Percentiles rank a stretch among this genome's conserved stretches.
These are phyloP conservation scores for Laterallus jamaicensis DNA, from an alignment of 2,113 vertebrate species.

Conservation along the genomic window DNA sequence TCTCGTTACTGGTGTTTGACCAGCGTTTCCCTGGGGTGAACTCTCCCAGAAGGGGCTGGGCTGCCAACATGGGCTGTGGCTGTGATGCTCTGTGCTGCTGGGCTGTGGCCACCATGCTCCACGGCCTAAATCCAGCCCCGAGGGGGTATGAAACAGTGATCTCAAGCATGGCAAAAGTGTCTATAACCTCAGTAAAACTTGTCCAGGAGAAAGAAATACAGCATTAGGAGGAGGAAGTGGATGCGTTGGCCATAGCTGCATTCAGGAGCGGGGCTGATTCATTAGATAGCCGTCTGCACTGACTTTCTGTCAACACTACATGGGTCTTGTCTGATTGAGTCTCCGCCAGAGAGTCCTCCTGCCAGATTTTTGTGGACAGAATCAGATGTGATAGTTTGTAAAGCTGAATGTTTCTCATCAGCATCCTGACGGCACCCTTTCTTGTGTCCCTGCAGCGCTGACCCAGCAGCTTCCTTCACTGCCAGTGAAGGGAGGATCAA, in stretches of 20 bases:
- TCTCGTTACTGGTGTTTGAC: not conserved
- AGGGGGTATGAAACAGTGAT: fast-evolving
- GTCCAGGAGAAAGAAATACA: not conserved
- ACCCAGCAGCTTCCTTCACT: not conserved
- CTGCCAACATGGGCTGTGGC: fast-evolving
- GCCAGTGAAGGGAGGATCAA: not conserved
- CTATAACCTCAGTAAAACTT: not conserved
- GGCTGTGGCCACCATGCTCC: fast-evolving
- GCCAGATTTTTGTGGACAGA: not conserved
- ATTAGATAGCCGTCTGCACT: not conserved
- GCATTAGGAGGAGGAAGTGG: fast-evolving
- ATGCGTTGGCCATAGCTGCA: fast-evolving
- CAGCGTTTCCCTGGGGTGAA: fast-evolving
- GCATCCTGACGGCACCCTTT: not conserved
- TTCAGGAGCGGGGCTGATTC: not conserved
- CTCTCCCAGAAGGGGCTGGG: not conserved
- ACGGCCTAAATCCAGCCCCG: fast-evolving
- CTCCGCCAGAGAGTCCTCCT: not conserved
- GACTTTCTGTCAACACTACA: not conserved
- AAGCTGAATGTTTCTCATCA: not conserved
- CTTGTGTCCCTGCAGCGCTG: not conserved
- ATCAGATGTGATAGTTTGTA: not conserved
- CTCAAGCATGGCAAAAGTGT: not conserved
- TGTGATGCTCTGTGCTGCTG: fast-evolving
- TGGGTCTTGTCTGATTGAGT: not conserved